Percentiles rank a stretch among this genome's conserved stretches.
phyloP scores from a whole-genome alignment of 2,797 vertebrate species.

The Yasuhikotakia modesta region DNA sequence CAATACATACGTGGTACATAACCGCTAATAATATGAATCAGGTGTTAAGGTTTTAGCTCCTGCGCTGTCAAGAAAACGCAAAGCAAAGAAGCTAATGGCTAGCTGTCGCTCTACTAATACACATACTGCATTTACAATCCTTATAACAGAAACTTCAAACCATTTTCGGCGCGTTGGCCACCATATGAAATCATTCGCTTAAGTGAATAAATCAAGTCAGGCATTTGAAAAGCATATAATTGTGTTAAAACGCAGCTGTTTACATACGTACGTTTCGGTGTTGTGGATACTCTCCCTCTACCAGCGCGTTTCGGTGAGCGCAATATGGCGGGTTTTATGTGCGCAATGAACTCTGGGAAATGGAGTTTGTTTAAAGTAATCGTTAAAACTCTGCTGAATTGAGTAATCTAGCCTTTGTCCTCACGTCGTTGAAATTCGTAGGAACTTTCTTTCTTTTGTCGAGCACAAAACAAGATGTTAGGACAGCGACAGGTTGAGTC shows the following conservation, averaged over 20 bases:
- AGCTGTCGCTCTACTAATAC: conserved; percentile 34
- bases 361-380: conserved; percentile 63
- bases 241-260: conserved; percentile 56
- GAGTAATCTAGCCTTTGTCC: too few relatives aligned
- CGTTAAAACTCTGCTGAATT: too few relatives aligned
- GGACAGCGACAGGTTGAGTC: background rate
- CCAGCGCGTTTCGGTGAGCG: conserved; percentile 68
- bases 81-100: conserved; percentile 42
- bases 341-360: conserved; percentile 83
- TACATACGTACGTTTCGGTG: conserved; percentile 75
- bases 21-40: background rate
- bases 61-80: conserved; percentile 53
- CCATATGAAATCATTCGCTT: background rate
- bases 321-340: conserved; percentile 86
- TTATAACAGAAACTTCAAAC: background rate
- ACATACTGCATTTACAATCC: conserved; percentile 23
- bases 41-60: conserved; percentile 23
- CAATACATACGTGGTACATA: background rate
- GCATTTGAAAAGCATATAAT: background rate
- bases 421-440: background rate
- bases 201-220: background rate
- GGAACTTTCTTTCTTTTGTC: background rate
- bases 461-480: background rate
- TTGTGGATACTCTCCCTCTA: conserved; percentile 61
- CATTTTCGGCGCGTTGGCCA: background rate